Percentiles rank a stretch among this genome's conserved stretches.
Evolutionary conservation across 2,888 invertebrate genomes (phyloP).

Genomic region (Cataglyphis albicans): DNA sequence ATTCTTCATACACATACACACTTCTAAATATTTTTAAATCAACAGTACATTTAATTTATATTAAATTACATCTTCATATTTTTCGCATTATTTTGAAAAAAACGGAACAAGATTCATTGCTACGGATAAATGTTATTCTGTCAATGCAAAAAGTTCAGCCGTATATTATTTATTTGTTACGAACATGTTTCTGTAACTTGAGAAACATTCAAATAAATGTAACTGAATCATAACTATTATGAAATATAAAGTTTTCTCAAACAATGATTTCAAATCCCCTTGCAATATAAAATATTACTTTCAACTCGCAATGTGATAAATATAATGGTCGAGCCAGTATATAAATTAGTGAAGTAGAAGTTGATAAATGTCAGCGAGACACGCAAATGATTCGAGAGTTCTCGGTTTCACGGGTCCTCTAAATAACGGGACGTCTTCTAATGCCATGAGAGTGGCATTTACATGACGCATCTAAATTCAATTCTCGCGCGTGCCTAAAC

Average conservation of each 20-base stretch:
- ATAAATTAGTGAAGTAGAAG: too few species aligned
- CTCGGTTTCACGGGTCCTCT: not conserved
- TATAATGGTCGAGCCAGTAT: not conserved
- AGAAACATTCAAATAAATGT: not conserved
- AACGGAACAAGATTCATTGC: too few species aligned
- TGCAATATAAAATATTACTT: not conserved
- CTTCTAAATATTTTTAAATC: not conserved
- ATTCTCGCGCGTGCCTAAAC: conserved; percentile 49
- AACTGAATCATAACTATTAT: not conserved
- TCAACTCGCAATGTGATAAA: not conserved
- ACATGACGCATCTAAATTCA: conserved; percentile 52
- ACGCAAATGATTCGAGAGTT: conserved; percentile 5
- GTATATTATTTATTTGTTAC: too few species aligned
- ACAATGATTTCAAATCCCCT: not conserved
- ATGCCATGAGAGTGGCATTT: conserved; percentile 52
- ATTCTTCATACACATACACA: not conserved
- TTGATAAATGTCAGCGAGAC: conserved; percentile 61
- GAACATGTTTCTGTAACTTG: too few species aligned
- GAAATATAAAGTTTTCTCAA: not conserved
- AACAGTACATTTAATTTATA: conserved; percentile 5
- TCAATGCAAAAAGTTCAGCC: too few species aligned
- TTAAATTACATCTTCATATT: not conserved
- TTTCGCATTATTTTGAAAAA: not conserved
- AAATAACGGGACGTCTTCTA: conserved; percentile 28
- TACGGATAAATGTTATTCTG: too few species aligned